Evolutionary conservation across 2,888 invertebrate species (phyloP), one percentile per base, ranked within the genome.

Genomic region (Aleiodes testaceus): DNA sequence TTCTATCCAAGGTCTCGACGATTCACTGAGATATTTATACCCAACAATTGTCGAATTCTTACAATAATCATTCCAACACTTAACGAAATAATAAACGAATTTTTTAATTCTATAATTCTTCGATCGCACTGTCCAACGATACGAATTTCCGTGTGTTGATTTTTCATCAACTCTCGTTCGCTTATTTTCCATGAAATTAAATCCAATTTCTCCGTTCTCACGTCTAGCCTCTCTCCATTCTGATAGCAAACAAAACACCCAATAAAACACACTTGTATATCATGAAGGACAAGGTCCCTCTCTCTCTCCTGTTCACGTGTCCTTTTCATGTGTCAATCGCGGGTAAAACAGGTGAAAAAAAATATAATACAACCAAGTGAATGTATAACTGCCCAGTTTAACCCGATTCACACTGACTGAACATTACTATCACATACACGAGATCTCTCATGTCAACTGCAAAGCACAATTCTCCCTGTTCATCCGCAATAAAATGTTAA

Each of bases 1-100:
- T 72, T 83, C 82, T 59, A 79, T 72, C 80, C 78, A 80, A n/a
- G 79, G 73, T 49, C 78, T 74, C 3, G 66, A n/a, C 2, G 76
- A 63, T 36, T 83, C 80, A 36, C 69, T 75, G 55, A 83, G 75
- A 66, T 83, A 83, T 47, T 79, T 79, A 49, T 78, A 81, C 1
- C 82, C 81, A 3, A 70, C 78, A 36, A 83, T 69, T 61, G 79
- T 82, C 14, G 82, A 81, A 53, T 78, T 76, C 61, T 77, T 75
- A 75, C 80, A 82, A 64, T 80, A 83, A n/a, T 78, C 30, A 16
- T 76, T 78, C n/a, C 68, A 49, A 52, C 77, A 74, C 73, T 75
- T 77, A 3, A 59, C 20, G 3, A 81, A 49, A 7, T 73, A 3
- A 49, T 42, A 5, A 52, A n/a, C 3, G n/a, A 68, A 36, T 12